These are phyloP conservation scores for Otus sunia DNA, from an alignment of 2,113 vertebrate genomes.

Conservation along the genomic window DNA sequence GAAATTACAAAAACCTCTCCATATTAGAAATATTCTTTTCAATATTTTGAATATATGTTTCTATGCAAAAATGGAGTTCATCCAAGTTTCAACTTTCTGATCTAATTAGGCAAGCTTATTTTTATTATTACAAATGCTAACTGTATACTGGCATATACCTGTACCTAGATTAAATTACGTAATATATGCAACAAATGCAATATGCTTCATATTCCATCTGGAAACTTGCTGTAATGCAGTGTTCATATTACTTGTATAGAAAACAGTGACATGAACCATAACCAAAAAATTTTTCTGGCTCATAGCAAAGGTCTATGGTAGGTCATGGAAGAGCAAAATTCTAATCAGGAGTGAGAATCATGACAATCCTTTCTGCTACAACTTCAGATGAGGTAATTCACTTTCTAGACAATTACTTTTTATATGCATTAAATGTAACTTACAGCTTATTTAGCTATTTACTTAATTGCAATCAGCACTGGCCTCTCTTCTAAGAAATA, in stretches of 20 bases:
- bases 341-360: neutral
- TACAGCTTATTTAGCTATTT: neutral
- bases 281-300: neutral
- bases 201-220: neutral
- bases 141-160: neutral
- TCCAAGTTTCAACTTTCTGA: neutral
- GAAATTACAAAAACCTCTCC: neutral
- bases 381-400: neutral
- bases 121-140: neutral
- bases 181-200: neutral
- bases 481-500: neutral
- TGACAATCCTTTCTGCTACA: neutral
- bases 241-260: neutral
- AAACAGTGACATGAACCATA: neutral
- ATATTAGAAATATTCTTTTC: neutral
- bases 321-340: neutral
- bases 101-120: neutral
- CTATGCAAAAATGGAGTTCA: neutral
- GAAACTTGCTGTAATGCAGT: neutral
- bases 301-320: neutral
- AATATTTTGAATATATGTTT: neutral
- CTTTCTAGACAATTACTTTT: neutral
- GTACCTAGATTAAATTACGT: neutral
- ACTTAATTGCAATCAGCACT: neutral
- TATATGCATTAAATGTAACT: neutral